phyloP scores from a whole-genome alignment of 2,797 vertebrate species.

The Threskiornis aethiopicus region DNA sequence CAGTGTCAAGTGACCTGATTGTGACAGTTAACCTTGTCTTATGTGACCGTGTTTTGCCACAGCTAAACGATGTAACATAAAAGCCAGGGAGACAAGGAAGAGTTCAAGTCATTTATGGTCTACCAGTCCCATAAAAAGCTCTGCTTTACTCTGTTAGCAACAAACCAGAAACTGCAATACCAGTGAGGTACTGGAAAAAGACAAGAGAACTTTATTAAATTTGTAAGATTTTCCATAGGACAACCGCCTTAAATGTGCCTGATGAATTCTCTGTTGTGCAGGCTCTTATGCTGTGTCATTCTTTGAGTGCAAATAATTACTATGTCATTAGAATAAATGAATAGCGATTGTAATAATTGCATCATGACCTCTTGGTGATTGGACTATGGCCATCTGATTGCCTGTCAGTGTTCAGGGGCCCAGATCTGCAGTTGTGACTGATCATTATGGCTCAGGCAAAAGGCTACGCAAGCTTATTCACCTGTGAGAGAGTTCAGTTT shows the following conservation, averaged over 20 bases:
- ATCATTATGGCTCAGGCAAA: neutral
- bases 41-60: neutral
- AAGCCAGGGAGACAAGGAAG: neutral
- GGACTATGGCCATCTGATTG: neutral
- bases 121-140: neutral
- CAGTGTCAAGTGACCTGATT: neutral
- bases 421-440: neutral
- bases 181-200: neutral
- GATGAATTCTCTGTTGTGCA: neutral
- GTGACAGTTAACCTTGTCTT: neutral
- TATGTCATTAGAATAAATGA: neutral
- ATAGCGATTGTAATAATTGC: neutral
- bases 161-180: neutral
- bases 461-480: neutral
- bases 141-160: neutral
- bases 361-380: neutral
- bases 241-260: neutral
- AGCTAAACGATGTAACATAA: neutral
- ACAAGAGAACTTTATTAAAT: neutral
- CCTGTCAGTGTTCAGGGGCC: neutral
- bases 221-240: neutral
- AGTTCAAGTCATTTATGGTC: neutral
- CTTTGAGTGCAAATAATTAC: neutral
- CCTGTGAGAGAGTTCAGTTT: neutral
- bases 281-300: neutral